Base-by-base conservation (phyloP, 2,888 invertebrate genomes). In the Tanypteryx hageni region DNA sequence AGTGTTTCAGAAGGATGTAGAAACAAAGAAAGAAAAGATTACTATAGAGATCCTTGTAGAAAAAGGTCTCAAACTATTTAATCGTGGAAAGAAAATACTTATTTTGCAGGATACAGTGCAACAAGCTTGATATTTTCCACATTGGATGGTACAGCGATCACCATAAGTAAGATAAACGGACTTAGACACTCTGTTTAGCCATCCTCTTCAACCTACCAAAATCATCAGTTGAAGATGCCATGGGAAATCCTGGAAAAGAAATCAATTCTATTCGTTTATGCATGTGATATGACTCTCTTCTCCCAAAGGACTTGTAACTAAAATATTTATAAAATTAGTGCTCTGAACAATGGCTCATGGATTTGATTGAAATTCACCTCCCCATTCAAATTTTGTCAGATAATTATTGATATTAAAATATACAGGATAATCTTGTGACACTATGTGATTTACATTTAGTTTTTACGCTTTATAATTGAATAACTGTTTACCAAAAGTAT, bases 211-310 rank as follows among this genome's bases (percentile, higher is more conserved):
- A 89, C 89, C 89, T 89, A 89, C 89, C 89, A 68, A 89, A 89
- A 89, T 89, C 89, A 89, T 89, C 89, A 31, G 89, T 89, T 89
- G 89, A 64, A 44, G 89, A 64, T 64, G 89, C 61, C 89, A 89
- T 89, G 64, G 89, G 89, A 89, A 89, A 64, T 31, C 89, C 89
- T 89, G 89, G 56, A 89, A 89, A 89, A 89, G 61, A 89, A 89
- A 89, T 89, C 64, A 89, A 64, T 76, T 89, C 89, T 89, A 64
- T 31, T 89, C 61, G 64, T 89, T 61, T 56, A 89, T 68, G 68
- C 22, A 64, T 16, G 44, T 89, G 44, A 68, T 44, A 64, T 89
- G 89, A 68, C 61, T 68, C 64, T 31, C 22, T 56, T 56, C 58
- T 59, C 61, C 61, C 86, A 86, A 86, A 61, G 61, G 86, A 27